These are phyloP conservation scores for Poecilobothrus nobilitatus DNA, from an alignment of 2,888 invertebrate species.

Conservation along the genomic window DNA sequence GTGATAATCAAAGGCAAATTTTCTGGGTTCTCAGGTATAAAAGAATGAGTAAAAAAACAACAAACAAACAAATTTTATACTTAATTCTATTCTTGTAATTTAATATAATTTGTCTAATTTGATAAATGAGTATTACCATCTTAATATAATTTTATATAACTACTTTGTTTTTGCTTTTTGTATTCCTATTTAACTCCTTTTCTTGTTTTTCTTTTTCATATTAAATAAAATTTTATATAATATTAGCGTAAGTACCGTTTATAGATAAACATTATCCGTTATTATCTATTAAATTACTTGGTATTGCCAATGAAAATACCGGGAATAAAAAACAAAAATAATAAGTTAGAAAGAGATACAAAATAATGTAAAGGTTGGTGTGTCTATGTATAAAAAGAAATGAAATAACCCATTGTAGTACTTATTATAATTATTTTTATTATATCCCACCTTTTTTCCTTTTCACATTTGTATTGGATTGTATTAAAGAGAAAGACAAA, in stretches of 20 bases:
- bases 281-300: not conserved
- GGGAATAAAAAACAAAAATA: not conserved
- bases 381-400: too few relatives aligned
- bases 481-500: not conserved
- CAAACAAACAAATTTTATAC: too few relatives aligned
- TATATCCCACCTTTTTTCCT: not conserved
- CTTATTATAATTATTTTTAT: conserved; percentile 6
- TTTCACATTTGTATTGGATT: not conserved
- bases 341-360: too few relatives aligned
- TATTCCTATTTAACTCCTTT: too few relatives aligned
- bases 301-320: not conserved
- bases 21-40: too few relatives aligned
- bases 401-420: not conserved
- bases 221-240: conserved; percentile 1
- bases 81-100: not conserved
- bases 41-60: too few relatives aligned
- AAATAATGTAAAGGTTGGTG: too few relatives aligned
- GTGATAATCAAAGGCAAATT: too few relatives aligned
- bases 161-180: too few relatives aligned
- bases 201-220: not conserved
- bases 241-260: not conserved
- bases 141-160: not conserved
- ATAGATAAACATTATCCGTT: not conserved
- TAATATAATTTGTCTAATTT: conserved; percentile 6
- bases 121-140: not conserved